These are phyloP conservation scores for Apamea sordens DNA, from an alignment of 2,888 invertebrate genomes.

Conservation along the genomic window DNA sequence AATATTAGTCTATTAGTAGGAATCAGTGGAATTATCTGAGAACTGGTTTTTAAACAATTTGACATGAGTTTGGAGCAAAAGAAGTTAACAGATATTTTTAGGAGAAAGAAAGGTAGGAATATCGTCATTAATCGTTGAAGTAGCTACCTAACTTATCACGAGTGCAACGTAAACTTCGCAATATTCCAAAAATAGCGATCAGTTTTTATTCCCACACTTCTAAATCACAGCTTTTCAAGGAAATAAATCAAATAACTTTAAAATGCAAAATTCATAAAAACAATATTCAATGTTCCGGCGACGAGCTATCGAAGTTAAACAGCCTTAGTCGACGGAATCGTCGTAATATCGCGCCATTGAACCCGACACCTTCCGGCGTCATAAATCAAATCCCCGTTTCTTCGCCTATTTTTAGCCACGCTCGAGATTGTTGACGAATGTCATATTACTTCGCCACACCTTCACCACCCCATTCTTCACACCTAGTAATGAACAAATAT, in stretches of 20 bases:
- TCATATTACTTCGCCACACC: conserved; percentile 42
- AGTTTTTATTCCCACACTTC: not conserved
- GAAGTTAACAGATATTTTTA: not conserved
- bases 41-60: not conserved
- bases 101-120: not conserved
- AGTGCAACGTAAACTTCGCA: not conserved
- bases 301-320: conserved; percentile 56
- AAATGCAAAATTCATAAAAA: conserved; percentile 44
- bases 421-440: conserved; percentile 62
- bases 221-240: conserved; percentile 12
- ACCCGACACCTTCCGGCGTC: conserved; percentile 64
- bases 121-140: not conserved
- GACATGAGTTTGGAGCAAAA: not conserved
- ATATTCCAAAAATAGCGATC: not conserved
- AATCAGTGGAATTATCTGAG: not conserved
- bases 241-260: conserved; percentile 36
- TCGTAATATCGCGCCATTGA: conserved; percentile 65
- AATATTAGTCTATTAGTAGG: no score
- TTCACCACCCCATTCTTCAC: conserved; percentile 29
- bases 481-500: conserved; percentile 34
- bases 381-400: conserved; percentile 74
- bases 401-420: conserved; percentile 64
- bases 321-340: conserved; percentile 48
- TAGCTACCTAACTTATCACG: not conserved
- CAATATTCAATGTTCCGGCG: conserved; percentile 39